These are phyloP conservation scores for Anodontia alba DNA, from an alignment of 2,888 invertebrate species.

Conservation along the genomic window DNA sequence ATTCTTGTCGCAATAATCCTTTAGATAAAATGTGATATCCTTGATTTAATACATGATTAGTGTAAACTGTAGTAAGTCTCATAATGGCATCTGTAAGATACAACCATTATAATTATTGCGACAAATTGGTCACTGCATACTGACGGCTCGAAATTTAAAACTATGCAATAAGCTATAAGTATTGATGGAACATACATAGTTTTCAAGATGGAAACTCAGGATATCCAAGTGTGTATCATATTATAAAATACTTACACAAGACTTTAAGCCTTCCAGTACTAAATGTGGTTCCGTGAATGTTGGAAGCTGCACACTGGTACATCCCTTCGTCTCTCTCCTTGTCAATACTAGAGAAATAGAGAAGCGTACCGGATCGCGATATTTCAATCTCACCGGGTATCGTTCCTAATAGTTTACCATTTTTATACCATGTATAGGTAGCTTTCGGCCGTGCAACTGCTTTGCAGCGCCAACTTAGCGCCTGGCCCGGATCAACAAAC, in stretches of 20 bases:
- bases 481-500: conserved; percentile 42
- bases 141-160: too few relatives aligned
- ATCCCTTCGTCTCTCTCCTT: conserved; percentile 91
- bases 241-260: conserved; percentile 87
- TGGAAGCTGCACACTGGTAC: conserved; percentile 97
- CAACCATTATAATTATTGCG: too few relatives aligned
- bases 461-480: conserved; percentile 40
- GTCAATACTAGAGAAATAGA: conserved; percentile 68
- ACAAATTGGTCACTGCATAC: too few relatives aligned
- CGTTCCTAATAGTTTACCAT: conserved; percentile 31
- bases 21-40: too few relatives aligned
- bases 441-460: conserved; percentile 53
- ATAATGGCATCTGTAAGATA: too few relatives aligned
- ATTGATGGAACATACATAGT: too few relatives aligned
- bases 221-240: too few relatives aligned
- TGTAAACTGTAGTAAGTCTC: too few relatives aligned
- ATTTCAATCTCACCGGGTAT: conserved; percentile 52
- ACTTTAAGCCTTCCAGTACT: conserved; percentile 96
- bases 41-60: too few relatives aligned
- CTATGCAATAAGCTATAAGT: too few relatives aligned
- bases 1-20: too few relatives aligned
- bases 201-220: too few relatives aligned
- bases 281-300: conserved; percentile 93
- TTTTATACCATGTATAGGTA: conserved; percentile 54
- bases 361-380: conserved; percentile 59